A percentile compares a stretch with the other conserved stretches of the same genome.
phyloP scores from a whole-genome alignment of 1,140 invertebrate genomes.

The Ceratina australensis region DNA sequence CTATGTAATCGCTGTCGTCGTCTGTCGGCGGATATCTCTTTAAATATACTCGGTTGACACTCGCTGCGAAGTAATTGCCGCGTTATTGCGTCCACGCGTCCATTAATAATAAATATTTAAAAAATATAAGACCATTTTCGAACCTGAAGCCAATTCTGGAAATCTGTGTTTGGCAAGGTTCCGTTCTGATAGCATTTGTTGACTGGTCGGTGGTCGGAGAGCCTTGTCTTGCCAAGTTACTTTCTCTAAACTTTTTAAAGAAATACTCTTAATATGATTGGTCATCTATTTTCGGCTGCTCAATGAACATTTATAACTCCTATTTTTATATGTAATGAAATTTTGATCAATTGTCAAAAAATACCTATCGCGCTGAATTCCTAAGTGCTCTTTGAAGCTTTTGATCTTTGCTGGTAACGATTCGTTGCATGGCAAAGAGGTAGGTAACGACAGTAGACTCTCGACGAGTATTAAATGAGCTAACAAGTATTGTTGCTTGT shows the following conservation, averaged over 20 bases:
- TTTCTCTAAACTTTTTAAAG: conserved; percentile 55
- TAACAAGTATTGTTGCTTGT: conserved; percentile 69
- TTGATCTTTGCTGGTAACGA: conserved; percentile 51
- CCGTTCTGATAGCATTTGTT: conserved; percentile 46
- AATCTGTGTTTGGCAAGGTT: conserved; percentile 65
- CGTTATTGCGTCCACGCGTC: background rate
- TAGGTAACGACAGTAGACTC: conserved; percentile 60
- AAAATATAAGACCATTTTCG: background rate
- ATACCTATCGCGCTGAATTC: conserved; percentile 60
- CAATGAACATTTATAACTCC: background rate
- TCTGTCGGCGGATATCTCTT: conserved; percentile 61
- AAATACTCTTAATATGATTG: background rate
- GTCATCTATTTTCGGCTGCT: background rate
- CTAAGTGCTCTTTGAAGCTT: conserved; percentile 56
- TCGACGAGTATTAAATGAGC: conserved; percentile 69
- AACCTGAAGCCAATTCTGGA: conserved; percentile 59
- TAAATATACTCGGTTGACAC: conserved; percentile 56
- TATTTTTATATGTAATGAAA: too few species aligned
- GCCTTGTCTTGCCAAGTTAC: conserved; percentile 64
- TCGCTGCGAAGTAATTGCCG: conserved; percentile 31
- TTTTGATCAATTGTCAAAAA: too few species aligned
- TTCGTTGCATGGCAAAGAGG: conserved; percentile 61
- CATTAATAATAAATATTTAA: background rate
- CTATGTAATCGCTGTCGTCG: conserved; percentile 69
- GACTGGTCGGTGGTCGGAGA: conserved; percentile 35